Base-by-base conservation (phyloP, 2,113 vertebrate genomes). In the Anas platyrhynchos region DNA sequence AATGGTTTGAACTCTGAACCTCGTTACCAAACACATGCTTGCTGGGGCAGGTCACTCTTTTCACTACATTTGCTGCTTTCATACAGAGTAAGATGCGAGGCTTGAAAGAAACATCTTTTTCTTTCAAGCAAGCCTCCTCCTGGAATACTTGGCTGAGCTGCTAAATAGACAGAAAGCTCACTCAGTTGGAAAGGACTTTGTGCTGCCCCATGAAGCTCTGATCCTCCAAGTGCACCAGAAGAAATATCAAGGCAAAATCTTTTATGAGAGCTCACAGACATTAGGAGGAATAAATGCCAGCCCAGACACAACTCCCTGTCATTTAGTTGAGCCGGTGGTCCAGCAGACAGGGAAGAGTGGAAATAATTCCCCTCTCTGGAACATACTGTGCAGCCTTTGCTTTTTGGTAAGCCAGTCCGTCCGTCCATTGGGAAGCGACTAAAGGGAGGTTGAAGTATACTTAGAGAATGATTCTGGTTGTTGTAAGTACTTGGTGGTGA, bases 221-320 rank as follows among this genome's bases (percentile, higher is more conserved):
- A 83, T 88, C 43, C 67, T 96, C 65, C 92, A 73, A 71, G 16
- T 21, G 58, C 73, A 79, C 79, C 38, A 80, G 65, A 56, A 92
- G 86, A 86, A 72, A 84, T 86, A 89, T 67, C 92, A 89, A 89
- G 83, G 65, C 32, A 59, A 34, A 93, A 61, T 46, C 34, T 88
- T 69, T 83, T 17, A 65, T 61, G 65, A 88, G 76, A 82, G 38
- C 44, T 38, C 50, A 46, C 32, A 59, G 65, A 78, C 65, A 92
- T 72, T 41, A 81, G 14, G 61, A 50, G 58, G 55, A 36, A 8
- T 55, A 71, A 93, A 86, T 79, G 80, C 86, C 76, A 94, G 11
- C 34, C 31, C 58, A 69, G 78, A 43, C 75, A 50, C 82, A 75
- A 10, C 44, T 78, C 79, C 48, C 46, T 55, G 63, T 16, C 68